Evolutionary conservation across 2,113 vertebrate species (phyloP), one percentile per base, ranked within the genome.

Genomic region (Sylvietta virens): DNA sequence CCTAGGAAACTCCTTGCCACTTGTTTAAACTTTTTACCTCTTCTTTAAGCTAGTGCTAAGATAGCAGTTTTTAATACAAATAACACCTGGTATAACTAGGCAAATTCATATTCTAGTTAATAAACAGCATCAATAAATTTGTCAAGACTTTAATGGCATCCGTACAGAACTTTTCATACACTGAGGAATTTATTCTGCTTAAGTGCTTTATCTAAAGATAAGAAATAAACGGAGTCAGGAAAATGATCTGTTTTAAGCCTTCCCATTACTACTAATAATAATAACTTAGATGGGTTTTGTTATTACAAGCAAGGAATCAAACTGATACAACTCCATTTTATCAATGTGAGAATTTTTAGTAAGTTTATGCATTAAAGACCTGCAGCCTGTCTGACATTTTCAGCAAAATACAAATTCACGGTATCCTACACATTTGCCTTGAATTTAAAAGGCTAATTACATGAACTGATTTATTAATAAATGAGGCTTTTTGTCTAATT

Each of bases 391-490:
- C 53, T 80, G 72, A 97, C 96, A 96, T 86, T 88, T 84, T 56
- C 69, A 89, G 74, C 73, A 96, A 97, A 97, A 96, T 60, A 97
- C 87, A 95, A 97, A 96, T 96, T 92, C 30, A 96, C 97, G 98
- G 94, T 95, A 98, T 97, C 98, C 98, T 98, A 98, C 94, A 98
- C 97, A 97, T 98, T 98, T 91, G 97, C 97, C 94, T 98, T 97
- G 97, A 97, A 98, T 97, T 96, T 97, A 92, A 84, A 66, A 95
- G 92, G 97, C 97, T 98, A 98, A 99, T 99, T 98, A 98, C 93
- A 97, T 98, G 97, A 98, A 98, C 98, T 98, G 98, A 99, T 98
- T 98, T 98, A 98, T 98, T 99, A 99, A 99, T 98, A 98, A 97
- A 97, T 96, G 93, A 74, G 95, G 96, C 97, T 98, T 98, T 98